These are phyloP conservation scores for Cricetomys ansorgei DNA, from an alignment of 2,113 vertebrate genomes.

Conservation along the genomic window DNA sequence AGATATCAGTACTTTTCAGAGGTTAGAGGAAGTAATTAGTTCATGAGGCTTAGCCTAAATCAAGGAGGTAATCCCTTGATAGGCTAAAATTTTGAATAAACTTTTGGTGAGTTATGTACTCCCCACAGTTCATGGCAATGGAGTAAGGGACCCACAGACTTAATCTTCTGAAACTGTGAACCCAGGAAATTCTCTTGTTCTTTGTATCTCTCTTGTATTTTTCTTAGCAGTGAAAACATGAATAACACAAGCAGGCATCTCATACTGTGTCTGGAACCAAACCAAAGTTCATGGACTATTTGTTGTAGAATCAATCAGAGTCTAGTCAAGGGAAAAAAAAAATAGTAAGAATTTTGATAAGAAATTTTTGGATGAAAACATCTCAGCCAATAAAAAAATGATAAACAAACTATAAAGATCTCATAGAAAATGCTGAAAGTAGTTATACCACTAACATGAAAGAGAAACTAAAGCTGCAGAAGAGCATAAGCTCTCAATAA, in stretches of 20 bases:
- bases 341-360: not conserved
- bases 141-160: not conserved
- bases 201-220: not conserved
- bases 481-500: not conserved
- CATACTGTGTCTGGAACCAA: not conserved
- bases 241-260: not conserved
- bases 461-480: not conserved
- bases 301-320: not conserved
- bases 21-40: not conserved
- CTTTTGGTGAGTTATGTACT: too few species aligned
- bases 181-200: not conserved
- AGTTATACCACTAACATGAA: not conserved
- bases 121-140: not conserved
- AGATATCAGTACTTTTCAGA: not conserved
- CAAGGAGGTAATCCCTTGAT: not conserved
- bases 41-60: not conserved
- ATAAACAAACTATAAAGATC: not conserved
- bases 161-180: not conserved
- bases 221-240: not conserved
- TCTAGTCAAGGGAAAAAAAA: not conserved
- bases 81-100: not conserved
- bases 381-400: not conserved
- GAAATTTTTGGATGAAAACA: not conserved
- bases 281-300: not conserved
- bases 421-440: not conserved